A percentile compares a stretch with the other conserved stretches of the same genome.
These are phyloP conservation scores for Bubo scandiacus DNA, from an alignment of 2,113 vertebrate species.

Conservation along the genomic window DNA sequence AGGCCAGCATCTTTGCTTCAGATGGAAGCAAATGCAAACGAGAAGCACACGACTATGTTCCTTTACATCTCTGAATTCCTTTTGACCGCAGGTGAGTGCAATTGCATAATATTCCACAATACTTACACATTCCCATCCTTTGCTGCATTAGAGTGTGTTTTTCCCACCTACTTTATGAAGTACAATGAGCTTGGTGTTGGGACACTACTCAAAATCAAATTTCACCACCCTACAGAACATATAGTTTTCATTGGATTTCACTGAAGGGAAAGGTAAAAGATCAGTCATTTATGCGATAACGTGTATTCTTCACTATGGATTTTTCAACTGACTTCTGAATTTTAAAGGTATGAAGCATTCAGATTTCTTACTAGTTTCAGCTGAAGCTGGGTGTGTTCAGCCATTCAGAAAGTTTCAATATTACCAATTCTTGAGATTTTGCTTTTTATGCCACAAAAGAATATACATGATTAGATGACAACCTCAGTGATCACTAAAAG, in stretches of 20 bases:
- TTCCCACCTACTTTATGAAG: neutral
- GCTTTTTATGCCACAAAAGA: neutral
- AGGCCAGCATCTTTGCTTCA: slow-evolving; percentile 14
- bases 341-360: neutral
- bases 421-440: neutral
- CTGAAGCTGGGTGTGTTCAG: neutral
- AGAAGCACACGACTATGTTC: neutral
- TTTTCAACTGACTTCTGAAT: neutral
- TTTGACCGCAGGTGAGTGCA: neutral
- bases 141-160: neutral
- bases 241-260: neutral
- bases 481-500: neutral
- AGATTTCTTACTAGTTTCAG: neutral
- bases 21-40: neutral
- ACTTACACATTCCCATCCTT: neutral
- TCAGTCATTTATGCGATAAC: neutral
- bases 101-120: neutral
- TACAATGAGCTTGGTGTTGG: neutral
- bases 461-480: neutral
- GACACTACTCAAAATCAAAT: neutral
- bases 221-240: neutral
- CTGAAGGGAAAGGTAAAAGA: neutral
- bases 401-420: neutral
- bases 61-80: neutral
- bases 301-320: neutral